phyloP scores from a whole-genome alignment of 1,140 invertebrate genomes.

The Frieseomelitta varia region DNA sequence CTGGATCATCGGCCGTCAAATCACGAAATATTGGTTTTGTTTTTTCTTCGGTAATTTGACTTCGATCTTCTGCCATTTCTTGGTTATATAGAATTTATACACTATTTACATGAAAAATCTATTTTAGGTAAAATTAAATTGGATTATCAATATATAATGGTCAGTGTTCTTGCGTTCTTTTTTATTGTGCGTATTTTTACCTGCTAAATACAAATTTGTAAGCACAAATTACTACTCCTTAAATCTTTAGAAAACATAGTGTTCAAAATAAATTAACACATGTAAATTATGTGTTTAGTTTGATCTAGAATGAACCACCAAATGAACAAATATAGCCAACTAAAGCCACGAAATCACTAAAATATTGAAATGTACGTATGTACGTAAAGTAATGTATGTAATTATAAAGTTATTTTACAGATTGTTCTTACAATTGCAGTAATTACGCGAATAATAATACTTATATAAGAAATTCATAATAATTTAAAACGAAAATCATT shows the following conservation, averaged over 20 bases:
- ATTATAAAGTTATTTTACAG: not conserved
- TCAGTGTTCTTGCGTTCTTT: not conserved
- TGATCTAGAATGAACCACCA: not conserved
- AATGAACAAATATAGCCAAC: not conserved
- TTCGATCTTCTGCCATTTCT: conserved; percentile 41
- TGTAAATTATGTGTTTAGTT: not conserved
- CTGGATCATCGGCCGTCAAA: conserved; percentile 86
- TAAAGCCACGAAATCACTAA: not conserved
- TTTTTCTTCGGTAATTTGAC: conserved; percentile 34
- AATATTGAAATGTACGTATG: not conserved
- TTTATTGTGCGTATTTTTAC: not conserved
- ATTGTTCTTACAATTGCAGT: not conserved
- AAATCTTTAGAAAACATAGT: conserved; percentile 9
- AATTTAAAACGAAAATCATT: not conserved
- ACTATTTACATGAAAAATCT: not conserved
- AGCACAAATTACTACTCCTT: not conserved
- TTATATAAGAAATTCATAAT: not conserved
- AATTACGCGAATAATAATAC: not conserved
- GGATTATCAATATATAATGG: not conserved
- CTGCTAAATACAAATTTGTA: conserved; percentile 5
- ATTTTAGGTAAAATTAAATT: not conserved
- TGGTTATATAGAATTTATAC: conserved; percentile 15
- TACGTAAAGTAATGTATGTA: not conserved
- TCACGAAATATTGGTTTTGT: conserved; percentile 86
- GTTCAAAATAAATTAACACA: conserved; percentile 15